phyloP scores from a whole-genome alignment of 2,888 invertebrate species.

The Brachycybe producta region DNA sequence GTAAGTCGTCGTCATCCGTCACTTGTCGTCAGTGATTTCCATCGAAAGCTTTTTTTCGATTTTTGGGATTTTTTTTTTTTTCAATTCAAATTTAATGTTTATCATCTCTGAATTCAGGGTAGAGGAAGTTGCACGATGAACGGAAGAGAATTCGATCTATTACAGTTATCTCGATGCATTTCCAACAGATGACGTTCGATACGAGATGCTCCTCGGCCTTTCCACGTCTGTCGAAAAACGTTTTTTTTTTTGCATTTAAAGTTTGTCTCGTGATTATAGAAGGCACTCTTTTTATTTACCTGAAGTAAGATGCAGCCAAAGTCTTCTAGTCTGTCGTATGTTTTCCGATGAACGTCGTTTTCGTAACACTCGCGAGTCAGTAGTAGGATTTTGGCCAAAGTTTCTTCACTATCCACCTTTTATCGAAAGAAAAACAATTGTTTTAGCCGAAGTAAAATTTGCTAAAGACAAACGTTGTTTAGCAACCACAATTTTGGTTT shows the following conservation, averaged over 20 bases:
- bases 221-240: not conserved
- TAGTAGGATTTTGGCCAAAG: constrained; percentile 4
- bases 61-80: too few species aligned
- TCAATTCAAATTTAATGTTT: too few species aligned
- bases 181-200: not conserved
- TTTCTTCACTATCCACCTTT: constrained; percentile 17
- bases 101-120: too few species aligned
- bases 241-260: too few species aligned
- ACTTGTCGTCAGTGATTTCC: too few species aligned
- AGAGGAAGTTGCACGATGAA: too few species aligned
- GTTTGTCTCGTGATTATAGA: too few species aligned
- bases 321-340: not conserved
- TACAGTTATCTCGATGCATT: too few species aligned
- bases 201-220: not conserved
- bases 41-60: too few species aligned
- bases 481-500: not conserved
- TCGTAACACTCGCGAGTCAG: not conserved
- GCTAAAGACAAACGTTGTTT: not conserved
- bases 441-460: not conserved
- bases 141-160: too few species aligned
- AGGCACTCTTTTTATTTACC: too few species aligned
- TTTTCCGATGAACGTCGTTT: not conserved
- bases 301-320: constrained; percentile 15
- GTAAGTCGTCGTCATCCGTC: too few species aligned
- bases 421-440: not conserved